A percentile compares a stretch with the other conserved stretches of the same genome.
Conservation (phyloP, 2,113 vertebrate genomes). For the Craseonycteris thonglongyai region DNA sequence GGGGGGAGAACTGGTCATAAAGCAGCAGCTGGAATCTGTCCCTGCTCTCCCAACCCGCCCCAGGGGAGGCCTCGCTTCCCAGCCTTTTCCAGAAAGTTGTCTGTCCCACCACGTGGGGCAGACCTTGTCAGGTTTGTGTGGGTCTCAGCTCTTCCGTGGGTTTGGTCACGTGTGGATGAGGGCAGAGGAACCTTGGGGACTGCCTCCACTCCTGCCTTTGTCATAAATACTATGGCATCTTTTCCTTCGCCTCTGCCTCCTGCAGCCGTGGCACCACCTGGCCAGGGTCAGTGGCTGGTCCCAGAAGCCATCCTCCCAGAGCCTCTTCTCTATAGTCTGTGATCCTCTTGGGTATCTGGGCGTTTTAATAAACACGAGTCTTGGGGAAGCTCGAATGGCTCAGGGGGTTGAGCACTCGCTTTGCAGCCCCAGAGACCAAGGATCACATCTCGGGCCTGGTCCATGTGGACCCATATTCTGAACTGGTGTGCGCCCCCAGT, state of each 20-base stretch:
- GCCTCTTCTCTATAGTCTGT: neutral
- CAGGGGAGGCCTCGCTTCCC: neutral
- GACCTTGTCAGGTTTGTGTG: neutral
- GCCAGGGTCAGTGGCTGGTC: neutral
- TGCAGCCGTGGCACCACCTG: neutral
- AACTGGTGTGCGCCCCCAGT: no score
- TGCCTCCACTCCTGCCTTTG: neutral
- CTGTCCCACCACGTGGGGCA: rapidly evolving
- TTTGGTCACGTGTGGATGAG: neutral
- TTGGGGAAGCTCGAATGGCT: no score
- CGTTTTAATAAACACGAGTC: neutral
- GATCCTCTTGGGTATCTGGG: neutral
- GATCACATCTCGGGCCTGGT: no score
- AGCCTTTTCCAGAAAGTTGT: neutral
- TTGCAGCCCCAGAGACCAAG: no score
- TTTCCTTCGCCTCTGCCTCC: neutral
- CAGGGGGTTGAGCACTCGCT: no score
- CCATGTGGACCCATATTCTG: no score
- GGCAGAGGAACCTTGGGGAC: no score
- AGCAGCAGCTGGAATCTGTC: neutral
- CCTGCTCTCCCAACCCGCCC: rapidly evolving
- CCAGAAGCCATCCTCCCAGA: neutral
- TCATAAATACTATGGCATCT: neutral
- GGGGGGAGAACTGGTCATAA: neutral
- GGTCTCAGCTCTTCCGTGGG: neutral